Evolutionary conservation across 2,888 invertebrate genomes (phyloP), one percentile per base, ranked within the genome.

Genomic region (Sturmia bella): DNA sequence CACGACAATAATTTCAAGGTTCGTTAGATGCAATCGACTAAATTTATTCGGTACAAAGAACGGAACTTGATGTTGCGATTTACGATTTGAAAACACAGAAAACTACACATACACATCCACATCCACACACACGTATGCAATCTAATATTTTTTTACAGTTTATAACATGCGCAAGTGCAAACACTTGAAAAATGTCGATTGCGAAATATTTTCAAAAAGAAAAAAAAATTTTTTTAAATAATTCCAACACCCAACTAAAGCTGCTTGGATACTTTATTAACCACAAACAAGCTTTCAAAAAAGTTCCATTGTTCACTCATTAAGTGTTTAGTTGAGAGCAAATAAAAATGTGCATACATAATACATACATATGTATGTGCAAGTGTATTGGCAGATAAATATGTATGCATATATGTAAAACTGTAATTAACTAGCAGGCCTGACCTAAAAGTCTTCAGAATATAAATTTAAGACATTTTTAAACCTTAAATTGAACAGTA

Each of bases 1-100:
- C 64, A 89, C 87, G 89, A 89, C 89, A 89, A 87, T 89, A 85
- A 88, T 89, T 89, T 89, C 89, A 89, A 89, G 89, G 89, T 89
- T 89, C 89, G 89, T 89, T 89, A 87, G 86, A 88, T 89, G 86
- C 85, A 89, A 87, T 85, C 86, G 41, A 70, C 32, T 68, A 27
- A 59, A 77, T 61, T 77, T 68, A 82, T 82, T 82, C 69, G 69
- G 82, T 70, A 82, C 82, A 78, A 82, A 82, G 82, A 82, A 82
- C 82, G 82, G 82, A 82, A 82, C 82, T 78, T 82, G 52, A 48
- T 61, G 70, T 72, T 81, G 59, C 61, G 27, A 43, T 56, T 76
- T 72, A 32, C 3, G 32, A 32, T 32, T 24, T n/a, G 56, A 57
- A 63, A n/a, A 9, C 9, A 19, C 17, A 66, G 21, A 48, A 27